A percentile compares a stretch with the other conserved stretches of the same genome.
Evolutionary conservation across 2,113 vertebrate species (phyloP).

Genomic region (Python bivittatus): DNA sequence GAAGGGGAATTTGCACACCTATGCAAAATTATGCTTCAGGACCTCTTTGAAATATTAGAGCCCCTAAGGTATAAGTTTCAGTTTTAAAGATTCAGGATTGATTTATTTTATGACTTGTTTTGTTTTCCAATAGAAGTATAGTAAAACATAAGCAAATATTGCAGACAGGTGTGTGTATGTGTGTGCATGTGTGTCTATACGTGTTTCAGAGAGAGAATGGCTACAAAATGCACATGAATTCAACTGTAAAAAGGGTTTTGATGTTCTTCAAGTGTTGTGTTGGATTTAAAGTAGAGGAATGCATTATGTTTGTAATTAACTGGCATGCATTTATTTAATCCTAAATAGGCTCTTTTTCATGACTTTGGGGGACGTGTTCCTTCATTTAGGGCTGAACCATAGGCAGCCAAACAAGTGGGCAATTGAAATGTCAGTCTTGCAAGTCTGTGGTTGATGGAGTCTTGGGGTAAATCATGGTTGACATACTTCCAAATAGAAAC

Average conservation of each 20-base stretch:
- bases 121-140: neutral
- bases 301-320: neutral
- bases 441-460: neutral
- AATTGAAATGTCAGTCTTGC: neutral
- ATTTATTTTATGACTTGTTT: neutral
- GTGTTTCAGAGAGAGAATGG: neutral
- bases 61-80: neutral
- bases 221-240: neutral
- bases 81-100: neutral
- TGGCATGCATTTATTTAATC: neutral
- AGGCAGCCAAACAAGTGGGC: neutral
- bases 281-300: neutral
- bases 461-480: neutral
- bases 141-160: neutral
- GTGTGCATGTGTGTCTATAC: no score
- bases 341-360: neutral
- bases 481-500: neutral
- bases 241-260: neutral
- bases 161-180: neutral
- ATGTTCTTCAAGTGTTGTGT: neutral
- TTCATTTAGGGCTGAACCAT: neutral
- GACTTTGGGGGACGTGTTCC: neutral
- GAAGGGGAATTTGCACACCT: constrained; percentile 16
- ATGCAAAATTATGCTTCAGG: neutral
- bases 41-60: constrained; percentile 23